Percentiles rank a stretch among this genome's conserved stretches.
Conservation (phyloP, 1,140 invertebrate genomes). For the Drosophila ironensis region DNA sequence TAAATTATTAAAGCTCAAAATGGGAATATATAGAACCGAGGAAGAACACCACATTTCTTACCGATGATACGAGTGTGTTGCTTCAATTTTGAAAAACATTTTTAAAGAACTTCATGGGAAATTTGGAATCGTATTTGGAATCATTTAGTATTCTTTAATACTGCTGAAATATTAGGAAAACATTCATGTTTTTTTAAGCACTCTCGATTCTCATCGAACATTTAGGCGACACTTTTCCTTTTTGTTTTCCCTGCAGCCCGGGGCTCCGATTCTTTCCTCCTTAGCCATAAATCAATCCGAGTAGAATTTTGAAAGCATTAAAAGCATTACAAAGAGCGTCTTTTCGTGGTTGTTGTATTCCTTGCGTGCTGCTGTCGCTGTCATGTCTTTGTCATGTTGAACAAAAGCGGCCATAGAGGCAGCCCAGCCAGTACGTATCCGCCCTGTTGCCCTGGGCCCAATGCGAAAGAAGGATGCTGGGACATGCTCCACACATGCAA, state of each 20-base stretch:
- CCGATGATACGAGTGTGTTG: too few relatives aligned
- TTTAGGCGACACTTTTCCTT: neutral
- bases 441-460: constrained; percentile 32
- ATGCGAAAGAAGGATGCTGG: constrained; percentile 4
- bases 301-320: constrained; percentile 69
- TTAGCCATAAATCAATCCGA: constrained; percentile 70
- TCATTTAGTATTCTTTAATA: too few relatives aligned
- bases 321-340: constrained; percentile 70
- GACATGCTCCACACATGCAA: constrained; percentile 51
- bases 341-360: constrained; percentile 37
- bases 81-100: too few relatives aligned
- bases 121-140: too few relatives aligned
- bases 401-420: constrained; percentile 62
- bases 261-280: constrained; percentile 1
- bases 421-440: constrained; percentile 58
- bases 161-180: too few relatives aligned
- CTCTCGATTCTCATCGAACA: too few relatives aligned
- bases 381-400: constrained; percentile 79
- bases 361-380: constrained; percentile 46
- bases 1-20: neutral
- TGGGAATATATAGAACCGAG: neutral
- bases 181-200: too few relatives aligned
- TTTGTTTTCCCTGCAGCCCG: neutral
- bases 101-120: too few relatives aligned
- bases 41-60: too few relatives aligned